These are phyloP conservation scores for Hydrocynus forskahlii DNA, from an alignment of 2,797 vertebrate genomes.

Conservation along the genomic window DNA sequence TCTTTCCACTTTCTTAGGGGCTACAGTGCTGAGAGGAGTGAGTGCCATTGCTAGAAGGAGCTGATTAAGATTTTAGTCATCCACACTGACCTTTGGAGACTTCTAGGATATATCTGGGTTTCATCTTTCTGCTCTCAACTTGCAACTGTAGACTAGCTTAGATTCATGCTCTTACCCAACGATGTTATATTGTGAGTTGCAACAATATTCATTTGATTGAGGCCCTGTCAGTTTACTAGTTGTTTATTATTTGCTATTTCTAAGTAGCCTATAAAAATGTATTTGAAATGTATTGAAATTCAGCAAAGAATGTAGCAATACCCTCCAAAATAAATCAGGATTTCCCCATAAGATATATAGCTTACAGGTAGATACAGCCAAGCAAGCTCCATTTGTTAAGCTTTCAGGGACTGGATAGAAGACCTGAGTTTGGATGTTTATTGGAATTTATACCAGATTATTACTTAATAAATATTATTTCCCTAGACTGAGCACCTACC, in stretches of 20 bases:
- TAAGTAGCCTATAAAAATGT: neutral
- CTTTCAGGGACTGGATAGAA: no score
- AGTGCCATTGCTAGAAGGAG: slow-evolving; percentile 44
- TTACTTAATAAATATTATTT: no score
- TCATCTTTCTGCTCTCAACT: slow-evolving; percentile 18
- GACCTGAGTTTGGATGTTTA: no score
- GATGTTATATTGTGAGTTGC: neutral
- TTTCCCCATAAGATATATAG: no score
- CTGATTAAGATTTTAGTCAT: slow-evolving; percentile 55
- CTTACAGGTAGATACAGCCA: no score
- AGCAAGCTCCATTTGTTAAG: no score
- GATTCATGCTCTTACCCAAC: slow-evolving; percentile 13
- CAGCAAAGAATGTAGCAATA: no score
- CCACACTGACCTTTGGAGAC: slow-evolving; percentile 48
- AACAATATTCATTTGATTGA: neutral
- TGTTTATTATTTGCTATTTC: neutral
- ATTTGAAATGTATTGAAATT: no score
- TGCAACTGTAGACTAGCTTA: slow-evolving; percentile 8
- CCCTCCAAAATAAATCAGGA: no score
- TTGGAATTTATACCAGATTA: no score
- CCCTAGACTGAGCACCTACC: no score
- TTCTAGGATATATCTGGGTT: slow-evolving; percentile 40
- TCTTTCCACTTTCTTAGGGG: slow-evolving; percentile 36
- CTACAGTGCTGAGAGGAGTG: slow-evolving; percentile 19
- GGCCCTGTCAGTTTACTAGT: neutral